Evolutionary conservation across 1,140 invertebrate species (phyloP), one percentile per base, ranked within the genome.

Genomic region (Drosophila albomicans): DNA sequence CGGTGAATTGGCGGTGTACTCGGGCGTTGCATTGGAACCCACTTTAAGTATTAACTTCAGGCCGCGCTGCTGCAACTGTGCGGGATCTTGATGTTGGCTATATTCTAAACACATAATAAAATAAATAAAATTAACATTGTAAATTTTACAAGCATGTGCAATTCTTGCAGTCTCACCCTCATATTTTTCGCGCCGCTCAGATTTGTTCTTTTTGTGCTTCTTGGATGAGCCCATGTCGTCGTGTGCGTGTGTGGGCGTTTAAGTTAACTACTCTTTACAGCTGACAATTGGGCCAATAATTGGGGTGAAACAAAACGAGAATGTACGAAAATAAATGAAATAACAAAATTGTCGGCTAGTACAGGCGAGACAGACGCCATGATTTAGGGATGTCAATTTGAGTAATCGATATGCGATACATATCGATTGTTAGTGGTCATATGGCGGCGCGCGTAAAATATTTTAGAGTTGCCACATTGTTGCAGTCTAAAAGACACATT

Each of bases 41-140:
- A 97, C 96, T 93, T 97, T 97, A 16, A 98, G 90, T 52, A 97
- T 97, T 32, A 97, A 92, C 87, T 97, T 97, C 25, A 97, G 82
- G 41, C 94, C 94, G 38, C 94, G 94, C 30, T 95, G 95, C 71
- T 95, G 95, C 71, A 95, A 93, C 73, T 93, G 91, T 3, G 75
- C 56, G 0, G 91, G 94, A 91, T 93, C 93, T 65, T 93, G 88
- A 48, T 89, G 85, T 16, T 92, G 93, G 63, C 92, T 92, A 72
- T 93, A 94, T 58, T 93, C 93, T 72, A 76, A 68, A 91, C 41
- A 70, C 20, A 25, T 25, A 0, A 25, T 25, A 25, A 25, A 25
- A 45, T 46, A 57, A 10, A 52, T 59, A 15, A 5, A 51, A 32
- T 46, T 59, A 51, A 45, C 54, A 66, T 25, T 46, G 48, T 6